Evolutionary conservation across 2,888 invertebrate genomes (phyloP), one percentile per base, ranked within the genome.

Genomic region (Synanthedon myopaeformis): DNA sequence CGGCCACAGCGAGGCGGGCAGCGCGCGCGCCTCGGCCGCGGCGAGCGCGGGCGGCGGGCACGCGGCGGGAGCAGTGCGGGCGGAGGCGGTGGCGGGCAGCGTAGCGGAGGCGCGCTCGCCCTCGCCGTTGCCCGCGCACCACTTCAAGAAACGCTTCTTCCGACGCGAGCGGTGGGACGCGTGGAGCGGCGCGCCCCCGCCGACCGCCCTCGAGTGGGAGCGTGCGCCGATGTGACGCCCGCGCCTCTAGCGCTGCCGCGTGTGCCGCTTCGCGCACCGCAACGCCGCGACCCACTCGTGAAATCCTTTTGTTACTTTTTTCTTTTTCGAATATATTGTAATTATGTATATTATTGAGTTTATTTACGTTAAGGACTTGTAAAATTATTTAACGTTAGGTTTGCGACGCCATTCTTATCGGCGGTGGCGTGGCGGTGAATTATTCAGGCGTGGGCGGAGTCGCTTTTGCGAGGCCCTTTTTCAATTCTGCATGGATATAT

Each of bases 81-180:
- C 55, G 57, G 50, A 56, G 53, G 54, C 55, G 52, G 54, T 48
- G 57, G 56, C 58, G 50, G 73, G 54, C 71, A 52, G 65, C 74
- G 17, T 89, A 88, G 51, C 89, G 88, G 49, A 89, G 89, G 1
- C 77, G 89, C 56, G 90, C 90, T 35, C 35, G 41, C 49, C 52
- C 14, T 90, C 90, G 1, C 90, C 90, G 0, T 90, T 90, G 1
- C 78, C 82, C 6, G 74, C 78, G 69, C 78, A 83, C 61, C 94
- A 94, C 81, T 95, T 94, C 79, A 95, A 95, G 82, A 95, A 95
- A 87, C 94, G 94, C 70, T 93, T 93, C 82, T 94, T 94, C 82
- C 93, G 93, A 63, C 88, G 91, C 70, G 93, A 89, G 84, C 91
- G 87, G 74, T 92, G 92, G 92, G 89, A 86, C 80, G 83, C 83